Evolutionary conservation across 2,888 invertebrate species (phyloP), one percentile per base, ranked within the genome.

Genomic region (Ceriagrion tenellum): DNA sequence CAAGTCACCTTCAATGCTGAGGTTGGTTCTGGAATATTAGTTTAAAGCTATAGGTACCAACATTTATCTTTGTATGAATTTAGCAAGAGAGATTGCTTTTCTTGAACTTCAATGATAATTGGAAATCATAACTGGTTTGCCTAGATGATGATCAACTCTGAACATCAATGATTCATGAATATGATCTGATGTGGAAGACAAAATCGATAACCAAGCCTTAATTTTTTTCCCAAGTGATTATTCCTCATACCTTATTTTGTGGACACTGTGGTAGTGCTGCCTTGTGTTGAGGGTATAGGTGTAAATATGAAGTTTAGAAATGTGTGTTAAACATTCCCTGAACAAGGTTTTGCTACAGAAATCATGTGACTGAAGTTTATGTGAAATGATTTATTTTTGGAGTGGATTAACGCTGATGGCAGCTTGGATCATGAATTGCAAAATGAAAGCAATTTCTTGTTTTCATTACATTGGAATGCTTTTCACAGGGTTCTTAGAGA

Each of bases 21-120:
- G 99, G 99, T 99, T 98, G 98, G 99, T 98, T 98, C 98, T 96
- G 98, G 98, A 96, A 98, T 99, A 96, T 98, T 99, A 96, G 98
- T 99, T 96, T 98, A 97, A 97, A 95, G 63, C 88, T 90, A 88
- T 93, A 95, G 90, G 59, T 63, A 35, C 81, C n/a, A n/a, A n/a
- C n/a, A n/a, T n/a, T n/a, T n/a, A n/a, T n/a, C n/a, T 81, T n/a
- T 35, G 18, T 20, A 69, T 3, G 12, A 16, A 18, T 35, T 0
- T 4, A 35, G 81, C 13, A 35, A 35, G 16, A 81, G 81, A 13
- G 16, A 35, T 81, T 81, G 18, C 59, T 81, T 81, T 13, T 35
- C 30, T 0, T 35, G 81, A 81, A 18, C n/a, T 35, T 81, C 16
- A 35, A 35, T 18, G 26, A 81, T 35, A 16, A 35, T 18, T 13